Base-by-base conservation (phyloP, 2,888 invertebrate species). In the Cepaea hortensis region DNA sequence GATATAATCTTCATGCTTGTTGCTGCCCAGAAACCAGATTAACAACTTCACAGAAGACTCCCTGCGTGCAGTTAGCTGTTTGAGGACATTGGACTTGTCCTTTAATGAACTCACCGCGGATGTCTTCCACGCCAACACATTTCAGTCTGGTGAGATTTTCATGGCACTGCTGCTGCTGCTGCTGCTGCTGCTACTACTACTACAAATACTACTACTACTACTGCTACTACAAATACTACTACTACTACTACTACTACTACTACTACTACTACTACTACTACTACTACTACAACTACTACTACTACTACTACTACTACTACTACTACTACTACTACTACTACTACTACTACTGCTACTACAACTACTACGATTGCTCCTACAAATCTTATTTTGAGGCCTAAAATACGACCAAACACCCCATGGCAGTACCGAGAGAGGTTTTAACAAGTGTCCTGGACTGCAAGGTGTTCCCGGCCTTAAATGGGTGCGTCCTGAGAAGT, bases 301-400 rank as follows among this genome's bases (percentile, higher is more conserved):
- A 81, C 81, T 68, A 81, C 81, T 68, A 81, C 68, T 68, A 81
- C 81, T 68, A 81, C 81, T 68, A 81, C 68, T 68, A 81, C 81
- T 68, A 81, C 68, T 68, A 81, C 81, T 68, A 81, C 68, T 68
- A 65, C 81, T 68, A 81, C 81, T 68, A 23, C 50, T 70, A 13
- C 82, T 72, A 81, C 81, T 35, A 65, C 81, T 68, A 50, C 76
- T 61, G 20, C 46, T 61, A 55, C 81, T 79, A 76, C 73, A 77
- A 70, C 46, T 48, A 20, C 35, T 68, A 23, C 81, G n/a, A n/a
- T n/a, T n/a, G n/a, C n/a, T n/a, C 20, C 35, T 4, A 15, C 20
- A 84, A 91, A 91, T 90, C 90, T 91, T 91, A 91, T 90, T n/a
- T n/a, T n/a, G n/a, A n/a, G n/a, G n/a, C n/a, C n/a, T n/a, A n/a